Evolutionary conservation across 2,888 invertebrate species (phyloP).

Genomic region (Drosophila infuscata): DNA sequence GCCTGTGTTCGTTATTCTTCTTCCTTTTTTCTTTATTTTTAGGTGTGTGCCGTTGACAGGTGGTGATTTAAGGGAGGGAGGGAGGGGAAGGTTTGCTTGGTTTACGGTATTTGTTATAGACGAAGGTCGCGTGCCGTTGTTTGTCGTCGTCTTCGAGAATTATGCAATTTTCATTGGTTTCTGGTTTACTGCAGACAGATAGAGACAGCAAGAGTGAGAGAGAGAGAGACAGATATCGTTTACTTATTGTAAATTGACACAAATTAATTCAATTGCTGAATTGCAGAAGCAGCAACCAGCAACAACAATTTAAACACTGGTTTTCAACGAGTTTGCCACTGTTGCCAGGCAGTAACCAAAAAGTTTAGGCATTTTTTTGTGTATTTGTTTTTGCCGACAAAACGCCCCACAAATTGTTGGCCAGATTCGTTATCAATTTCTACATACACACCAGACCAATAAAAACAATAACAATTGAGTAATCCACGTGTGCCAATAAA

Average conservation of each 20-base stretch:
- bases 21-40: constrained; percentile 26
- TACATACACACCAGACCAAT: constrained; percentile 8
- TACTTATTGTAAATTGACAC: constrained; percentile 77
- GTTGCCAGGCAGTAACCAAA: constrained; percentile 35
- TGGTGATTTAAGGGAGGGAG: not conserved
- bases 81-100: not conserved
- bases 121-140: constrained; percentile 66
- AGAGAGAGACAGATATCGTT: constrained; percentile 12
- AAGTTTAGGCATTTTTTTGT: constrained; percentile 15
- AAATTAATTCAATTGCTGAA: constrained; percentile 74
- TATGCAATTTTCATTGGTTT: constrained; percentile 67
- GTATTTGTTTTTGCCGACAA: constrained; percentile 22
- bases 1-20: not conserved
- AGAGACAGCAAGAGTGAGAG: not conserved
- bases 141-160: constrained; percentile 50
- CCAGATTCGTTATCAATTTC: constrained; percentile 46
- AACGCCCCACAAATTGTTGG: constrained; percentile 35
- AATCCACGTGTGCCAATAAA: constrained; percentile 39
- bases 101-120: constrained; percentile 22
- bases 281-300: constrained; percentile 53
- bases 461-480: constrained; percentile 10
- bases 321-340: constrained; percentile 19
- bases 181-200: constrained; percentile 26
- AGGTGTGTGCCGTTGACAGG: constrained; percentile 44
- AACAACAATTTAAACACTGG: constrained; percentile 27